Base-by-base conservation (phyloP, 1,140 invertebrate species). In the Pogonomyrmex barbatus region DNA sequence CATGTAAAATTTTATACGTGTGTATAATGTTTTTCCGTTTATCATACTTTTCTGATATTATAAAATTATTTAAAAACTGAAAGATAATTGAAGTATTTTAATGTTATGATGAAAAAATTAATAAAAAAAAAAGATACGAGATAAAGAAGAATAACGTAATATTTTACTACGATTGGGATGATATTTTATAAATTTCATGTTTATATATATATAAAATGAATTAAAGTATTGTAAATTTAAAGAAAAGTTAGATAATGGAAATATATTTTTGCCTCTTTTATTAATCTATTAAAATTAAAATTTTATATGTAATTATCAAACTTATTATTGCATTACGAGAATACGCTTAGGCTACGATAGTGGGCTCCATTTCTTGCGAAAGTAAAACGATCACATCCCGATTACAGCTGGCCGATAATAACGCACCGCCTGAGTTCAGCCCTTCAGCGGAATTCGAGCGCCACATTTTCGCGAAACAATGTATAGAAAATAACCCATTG, bases 401-500 rank as follows among this genome's bases (percentile, higher is more conserved):
- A 83, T 83, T 60, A 75, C 67, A 45, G 17, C 45, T 56, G 52
- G 67, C 68, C 68, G 39, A 33, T 83, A 83, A 83, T 75, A 60
- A 54, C 68, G 68, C 79, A 60, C 47, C 17, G 52, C 42, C 52
- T n/a, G 79, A 68, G 42, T 83, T 75, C 30, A 83, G 68, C 79
- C 79, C 79, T 89, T 89, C 83, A 78, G 54, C 87, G 83, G 62
- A 60, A 83, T 75, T 60, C 79, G 79, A 75, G 33, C 68, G 83
- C 70, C 88, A 73, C 87, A 82, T 84, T 88, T 84, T 87, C 77
- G 60, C 88, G 88, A 91, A 68, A 91, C 87, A 91, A 90, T 90
- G 86, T 87, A 92, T 89, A 87, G 79, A 91, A 92, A 92, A 91
- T 91, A 90, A 91, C 82, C 87, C 89, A 90, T 91, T 88, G 89